Base-by-base conservation (phyloP, 92 coral and sea anemone species). In the Paramuricea clavata region DNA sequence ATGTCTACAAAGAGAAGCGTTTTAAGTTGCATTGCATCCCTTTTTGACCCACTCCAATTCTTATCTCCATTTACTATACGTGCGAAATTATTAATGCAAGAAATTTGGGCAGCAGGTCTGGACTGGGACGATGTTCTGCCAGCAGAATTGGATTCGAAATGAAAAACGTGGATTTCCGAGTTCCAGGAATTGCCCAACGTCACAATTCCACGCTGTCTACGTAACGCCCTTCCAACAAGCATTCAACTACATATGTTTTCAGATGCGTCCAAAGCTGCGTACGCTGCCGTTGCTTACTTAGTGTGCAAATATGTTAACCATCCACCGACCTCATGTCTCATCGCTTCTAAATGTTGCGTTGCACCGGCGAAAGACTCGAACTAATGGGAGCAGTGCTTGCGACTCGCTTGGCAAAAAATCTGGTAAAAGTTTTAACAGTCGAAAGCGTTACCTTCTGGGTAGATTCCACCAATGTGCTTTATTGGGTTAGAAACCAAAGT, bases 21-120 rank as follows among this genome's bases (percentile, higher is more conserved):
- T 57, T 69, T 90, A 27, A 83, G 88, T 25, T 69, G 54, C 44
- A 86, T 90, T 19, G 86, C 88, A 62, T 80, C 60, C 42, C 59
- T 90, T n/a, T 90, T 79, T 73, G 90, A 86, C 82, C 93, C 93
- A 2, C 80, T 76, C 17, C 91, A 88, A 78, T 73, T 87, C 56
- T 17, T 91, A 31, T 79, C 87, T 12, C 91, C 82, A 9, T 85
- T 87, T 68, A 81, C 86, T 12, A 69, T 88, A 6, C 13, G 72
- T 83, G 87, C 94, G 0, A 88, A 79, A 59, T 50, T 91, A 26
- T 83, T 87, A 1, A 85, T 92, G 83, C 82, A 85, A 42, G 82
- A 85, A 68, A 84, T 73, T 17, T 73, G 88, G 81, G 50, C 81
- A 19, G 74, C 82, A 30, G 82, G 82, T 15, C 11, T 83, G 43